Conservation (phyloP, 2,888 invertebrate species). For the Athrips mouffetella region DNA sequence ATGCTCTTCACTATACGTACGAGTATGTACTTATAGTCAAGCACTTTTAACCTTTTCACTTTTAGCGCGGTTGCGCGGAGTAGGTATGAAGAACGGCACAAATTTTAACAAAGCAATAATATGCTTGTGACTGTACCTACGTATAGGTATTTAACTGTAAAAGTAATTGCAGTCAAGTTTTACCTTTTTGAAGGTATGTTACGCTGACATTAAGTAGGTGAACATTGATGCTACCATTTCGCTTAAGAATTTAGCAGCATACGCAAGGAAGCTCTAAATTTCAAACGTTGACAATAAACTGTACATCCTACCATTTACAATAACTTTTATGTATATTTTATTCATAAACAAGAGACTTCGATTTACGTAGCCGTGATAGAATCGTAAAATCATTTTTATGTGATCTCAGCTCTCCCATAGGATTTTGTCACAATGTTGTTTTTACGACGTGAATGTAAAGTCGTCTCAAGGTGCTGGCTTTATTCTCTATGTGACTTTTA, state of each 20-base stretch:
- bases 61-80: too few species aligned
- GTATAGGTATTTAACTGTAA: too few species aligned
- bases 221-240: background rate
- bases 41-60: too few species aligned
- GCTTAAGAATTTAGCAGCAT: background rate
- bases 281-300: constrained; percentile 16
- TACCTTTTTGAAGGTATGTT: background rate
- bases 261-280: constrained; percentile 16
- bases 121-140: too few species aligned
- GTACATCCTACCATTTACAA: constrained; percentile 19
- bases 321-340: constrained; percentile 54
- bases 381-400: constrained; percentile 72
- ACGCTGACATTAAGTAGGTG: background rate
- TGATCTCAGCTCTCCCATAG: constrained; percentile 57
- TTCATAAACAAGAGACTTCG: constrained; percentile 57
- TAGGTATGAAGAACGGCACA: too few species aligned
- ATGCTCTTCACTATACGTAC: too few species aligned
- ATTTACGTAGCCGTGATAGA: constrained; percentile 55
- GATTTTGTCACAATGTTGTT: constrained; percentile 65
- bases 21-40: too few species aligned
- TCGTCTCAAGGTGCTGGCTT: constrained; percentile 32
- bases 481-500: constrained; percentile 26
- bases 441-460: constrained; percentile 54
- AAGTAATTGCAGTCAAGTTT: too few species aligned
- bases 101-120: too few species aligned